Percentiles rank a stretch among this genome's conserved stretches.
These are phyloP conservation scores for Panorpa germanica DNA, from an alignment of 2,888 invertebrate species.

Conservation along the genomic window DNA sequence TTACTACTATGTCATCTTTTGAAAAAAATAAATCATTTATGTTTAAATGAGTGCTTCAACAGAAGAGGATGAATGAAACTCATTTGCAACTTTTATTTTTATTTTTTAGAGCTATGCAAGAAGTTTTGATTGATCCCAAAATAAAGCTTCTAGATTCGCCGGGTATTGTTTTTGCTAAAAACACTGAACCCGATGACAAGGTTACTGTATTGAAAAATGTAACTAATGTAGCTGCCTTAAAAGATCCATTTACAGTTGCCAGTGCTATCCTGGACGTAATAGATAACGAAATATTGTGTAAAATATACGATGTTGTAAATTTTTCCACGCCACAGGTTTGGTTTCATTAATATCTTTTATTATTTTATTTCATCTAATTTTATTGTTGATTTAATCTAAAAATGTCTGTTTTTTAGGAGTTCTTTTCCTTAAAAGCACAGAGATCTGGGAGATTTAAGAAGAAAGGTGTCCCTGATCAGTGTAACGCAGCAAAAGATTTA, in stretches of 20 bases:
- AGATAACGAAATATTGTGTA: slow-evolving; percentile 59
- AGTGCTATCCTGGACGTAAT: slow-evolving; percentile 75
- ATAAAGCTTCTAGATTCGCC: slow-evolving; percentile 91
- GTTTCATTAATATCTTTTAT: slow-evolving; percentile 20
- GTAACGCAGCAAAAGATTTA: slow-evolving; percentile 68
- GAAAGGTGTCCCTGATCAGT: slow-evolving; percentile 75
- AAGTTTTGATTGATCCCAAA: slow-evolving; percentile 86
- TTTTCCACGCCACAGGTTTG: slow-evolving; percentile 49
- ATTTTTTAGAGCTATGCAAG: slow-evolving; percentile 64
- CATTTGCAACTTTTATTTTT: too few species aligned
- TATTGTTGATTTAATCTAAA: slow-evolving; percentile 3
- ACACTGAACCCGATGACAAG: slow-evolving; percentile 38
- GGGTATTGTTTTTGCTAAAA: slow-evolving; percentile 75
- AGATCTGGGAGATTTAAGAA: slow-evolving; percentile 74
- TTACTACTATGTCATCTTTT: slow-evolving; percentile 4
- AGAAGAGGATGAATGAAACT: too few species aligned
- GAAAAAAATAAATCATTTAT: too few species aligned
- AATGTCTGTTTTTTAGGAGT: too few species aligned
- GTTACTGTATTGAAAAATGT: slow-evolving; percentile 81
- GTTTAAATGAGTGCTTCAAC: too few species aligned
- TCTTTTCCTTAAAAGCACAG: too few species aligned
- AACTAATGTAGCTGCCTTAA: slow-evolving; percentile 62
- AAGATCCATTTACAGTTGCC: slow-evolving; percentile 76
- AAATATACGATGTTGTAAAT: slow-evolving; percentile 47
- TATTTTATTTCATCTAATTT: too few species aligned